Conservation (phyloP, 2,888 invertebrate species). For the Eudiplozoon nipponicum region DNA sequence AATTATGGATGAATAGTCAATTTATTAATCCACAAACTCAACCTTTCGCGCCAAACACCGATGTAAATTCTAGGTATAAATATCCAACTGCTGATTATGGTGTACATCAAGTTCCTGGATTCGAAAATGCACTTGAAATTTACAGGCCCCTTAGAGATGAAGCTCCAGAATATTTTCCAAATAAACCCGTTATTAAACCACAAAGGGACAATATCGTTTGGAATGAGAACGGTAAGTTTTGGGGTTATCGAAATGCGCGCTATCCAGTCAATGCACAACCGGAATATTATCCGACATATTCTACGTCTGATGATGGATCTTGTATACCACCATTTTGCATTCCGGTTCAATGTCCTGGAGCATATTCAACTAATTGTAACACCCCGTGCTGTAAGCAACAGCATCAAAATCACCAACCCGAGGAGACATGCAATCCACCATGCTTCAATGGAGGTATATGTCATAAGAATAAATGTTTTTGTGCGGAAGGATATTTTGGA, state of each 20-base stretch:
- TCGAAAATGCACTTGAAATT: too few relatives aligned
- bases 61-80: too few relatives aligned
- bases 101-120: background rate
- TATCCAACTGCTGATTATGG: background rate
- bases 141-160: too few relatives aligned
- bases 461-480: background rate
- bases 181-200: too few relatives aligned
- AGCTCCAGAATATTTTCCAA: too few relatives aligned
- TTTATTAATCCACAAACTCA: too few relatives aligned
- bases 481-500: background rate
- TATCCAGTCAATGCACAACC: background rate
- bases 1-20: too few relatives aligned
- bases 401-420: too few relatives aligned
- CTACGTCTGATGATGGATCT: background rate
- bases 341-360: background rate
- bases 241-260: background rate
- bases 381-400: background rate
- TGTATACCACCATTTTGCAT: slow-evolving; percentile 4
- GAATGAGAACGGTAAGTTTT: slow-evolving; percentile 2
- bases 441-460: slow-evolving; percentile 1
- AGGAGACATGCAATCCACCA: background rate
- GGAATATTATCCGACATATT: background rate
- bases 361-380: background rate
- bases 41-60: too few relatives aligned
- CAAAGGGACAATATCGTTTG: background rate